phyloP scores from a whole-genome alignment of 2,113 vertebrate species.

The Puntigrus tetrazona region DNA sequence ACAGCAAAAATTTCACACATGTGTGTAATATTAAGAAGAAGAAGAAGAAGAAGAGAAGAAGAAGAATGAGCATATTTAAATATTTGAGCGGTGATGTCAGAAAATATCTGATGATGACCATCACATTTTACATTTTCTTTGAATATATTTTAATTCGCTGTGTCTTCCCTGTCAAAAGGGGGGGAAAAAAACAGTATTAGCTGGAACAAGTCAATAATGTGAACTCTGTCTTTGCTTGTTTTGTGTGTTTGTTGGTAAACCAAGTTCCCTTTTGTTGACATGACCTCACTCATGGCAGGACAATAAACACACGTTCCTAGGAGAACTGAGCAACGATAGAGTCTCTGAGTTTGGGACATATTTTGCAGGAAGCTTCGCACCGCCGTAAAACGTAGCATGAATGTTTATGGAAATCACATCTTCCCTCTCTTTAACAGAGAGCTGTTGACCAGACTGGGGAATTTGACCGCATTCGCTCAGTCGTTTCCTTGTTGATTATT shows the following conservation, averaged over 20 bases:
- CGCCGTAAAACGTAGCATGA: constrained; percentile 59
- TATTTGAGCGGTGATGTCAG: neutral
- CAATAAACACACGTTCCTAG: neutral
- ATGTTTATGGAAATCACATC: constrained; percentile 76
- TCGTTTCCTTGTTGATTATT: constrained; percentile 49
- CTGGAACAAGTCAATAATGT: neutral
- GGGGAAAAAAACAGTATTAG: neutral
- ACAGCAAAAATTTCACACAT: neutral
- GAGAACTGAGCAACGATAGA: neutral
- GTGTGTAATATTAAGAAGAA: neutral
- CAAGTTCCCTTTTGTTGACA: constrained; percentile 4
- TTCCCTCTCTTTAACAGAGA: constrained; percentile 64
- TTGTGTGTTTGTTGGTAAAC: constrained; percentile 23
- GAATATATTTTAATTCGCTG: neutral
- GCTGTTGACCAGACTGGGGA: constrained; percentile 53
- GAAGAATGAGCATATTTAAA: neutral
- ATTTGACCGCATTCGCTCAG: constrained; percentile 46
- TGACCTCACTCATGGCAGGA: neutral
- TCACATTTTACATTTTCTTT: neutral
- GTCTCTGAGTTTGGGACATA: neutral
- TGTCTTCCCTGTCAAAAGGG: neutral
- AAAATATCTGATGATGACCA: neutral
- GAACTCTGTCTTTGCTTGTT: constrained; percentile 6
- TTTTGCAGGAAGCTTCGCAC: constrained; percentile 55
- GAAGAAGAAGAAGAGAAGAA: neutral